Evolutionary conservation across 2,113 vertebrate species (phyloP).

Genomic region (Hippolais icterina): DNA sequence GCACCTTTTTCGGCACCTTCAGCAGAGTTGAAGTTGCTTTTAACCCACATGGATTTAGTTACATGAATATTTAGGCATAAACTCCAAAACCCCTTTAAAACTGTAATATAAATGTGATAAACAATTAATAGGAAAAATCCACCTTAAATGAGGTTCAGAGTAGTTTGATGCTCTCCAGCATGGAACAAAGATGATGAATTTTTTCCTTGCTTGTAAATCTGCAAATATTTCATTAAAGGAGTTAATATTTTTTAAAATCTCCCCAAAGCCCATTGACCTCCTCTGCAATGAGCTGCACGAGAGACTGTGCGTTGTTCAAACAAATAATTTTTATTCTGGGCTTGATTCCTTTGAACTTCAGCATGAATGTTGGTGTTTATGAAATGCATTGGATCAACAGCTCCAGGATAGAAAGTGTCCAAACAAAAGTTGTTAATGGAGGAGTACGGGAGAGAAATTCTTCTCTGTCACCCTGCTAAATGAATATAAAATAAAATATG

Average conservation of each 20-base stretch:
- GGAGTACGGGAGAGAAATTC: not conserved
- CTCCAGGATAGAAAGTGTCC: not conserved
- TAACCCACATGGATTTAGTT: not conserved
- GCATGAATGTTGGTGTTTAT: not conserved
- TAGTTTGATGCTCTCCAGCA: not conserved
- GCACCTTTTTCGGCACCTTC: not conserved
- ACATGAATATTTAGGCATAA: not conserved
- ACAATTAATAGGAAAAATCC: not conserved
- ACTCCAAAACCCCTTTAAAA: not conserved
- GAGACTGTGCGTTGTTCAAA: not conserved
- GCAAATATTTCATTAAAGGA: not conserved
- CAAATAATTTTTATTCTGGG: not conserved
- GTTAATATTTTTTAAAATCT: not conserved
- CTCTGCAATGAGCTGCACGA: not conserved
- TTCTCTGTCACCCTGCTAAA: not conserved
- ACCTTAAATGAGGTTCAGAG: not conserved
- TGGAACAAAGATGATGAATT: not conserved
- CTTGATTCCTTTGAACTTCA: conserved; percentile 4
- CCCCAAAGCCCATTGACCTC: not conserved
- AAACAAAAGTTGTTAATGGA: not conserved
- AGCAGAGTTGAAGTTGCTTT: not conserved
- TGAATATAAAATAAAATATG: not conserved
- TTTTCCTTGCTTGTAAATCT: not conserved
- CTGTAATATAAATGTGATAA: not conserved
- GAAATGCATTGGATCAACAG: not conserved